Evolutionary conservation across 2,888 invertebrate genomes (phyloP).

Genomic region (Ophion slaviceki): DNA sequence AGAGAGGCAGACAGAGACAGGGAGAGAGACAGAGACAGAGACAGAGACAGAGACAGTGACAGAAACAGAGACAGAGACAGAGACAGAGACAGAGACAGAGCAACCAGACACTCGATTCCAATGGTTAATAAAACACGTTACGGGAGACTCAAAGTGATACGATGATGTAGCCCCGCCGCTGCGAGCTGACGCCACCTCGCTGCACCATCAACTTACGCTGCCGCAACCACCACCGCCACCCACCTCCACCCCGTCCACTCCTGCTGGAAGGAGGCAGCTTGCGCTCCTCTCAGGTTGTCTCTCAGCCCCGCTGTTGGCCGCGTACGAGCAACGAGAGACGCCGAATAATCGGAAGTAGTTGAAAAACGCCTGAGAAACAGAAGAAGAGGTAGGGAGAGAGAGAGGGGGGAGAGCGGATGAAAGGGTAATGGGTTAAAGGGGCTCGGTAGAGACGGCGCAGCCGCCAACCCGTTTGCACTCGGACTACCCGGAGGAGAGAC

Average conservation of each 20-base stretch:
- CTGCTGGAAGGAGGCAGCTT: constrained; percentile 26
- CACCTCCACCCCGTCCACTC: not conserved
- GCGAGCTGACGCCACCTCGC: not conserved
- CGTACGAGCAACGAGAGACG: constrained; percentile 28
- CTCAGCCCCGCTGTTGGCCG: constrained; percentile 3
- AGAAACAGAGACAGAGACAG: not conserved
- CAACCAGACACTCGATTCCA: constrained; percentile 73
- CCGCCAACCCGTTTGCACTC: constrained; percentile 74
- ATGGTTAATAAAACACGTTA: constrained; percentile 78
- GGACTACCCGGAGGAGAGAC: constrained; percentile 65
- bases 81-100: not conserved
- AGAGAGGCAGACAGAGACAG: not conserved
- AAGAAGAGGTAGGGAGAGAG: constrained; percentile 28
- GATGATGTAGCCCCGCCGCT: constrained; percentile 70
- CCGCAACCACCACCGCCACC: not conserved
- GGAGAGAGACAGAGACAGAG: not conserved
- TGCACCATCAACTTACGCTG: constrained; percentile 3
- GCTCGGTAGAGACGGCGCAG: constrained; percentile 75
- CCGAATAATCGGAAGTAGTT: constrained; percentile 53
- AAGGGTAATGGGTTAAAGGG: constrained; percentile 76
- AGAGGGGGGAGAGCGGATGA: not conserved
- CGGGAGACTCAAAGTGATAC: constrained; percentile 77
- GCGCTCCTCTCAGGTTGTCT: constrained; percentile 21
- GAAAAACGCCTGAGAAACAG: constrained; percentile 37
- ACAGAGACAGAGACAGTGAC: not conserved